phyloP scores from a whole-genome alignment of 2,797 vertebrate species.

The Myripristis jacobus region DNA sequence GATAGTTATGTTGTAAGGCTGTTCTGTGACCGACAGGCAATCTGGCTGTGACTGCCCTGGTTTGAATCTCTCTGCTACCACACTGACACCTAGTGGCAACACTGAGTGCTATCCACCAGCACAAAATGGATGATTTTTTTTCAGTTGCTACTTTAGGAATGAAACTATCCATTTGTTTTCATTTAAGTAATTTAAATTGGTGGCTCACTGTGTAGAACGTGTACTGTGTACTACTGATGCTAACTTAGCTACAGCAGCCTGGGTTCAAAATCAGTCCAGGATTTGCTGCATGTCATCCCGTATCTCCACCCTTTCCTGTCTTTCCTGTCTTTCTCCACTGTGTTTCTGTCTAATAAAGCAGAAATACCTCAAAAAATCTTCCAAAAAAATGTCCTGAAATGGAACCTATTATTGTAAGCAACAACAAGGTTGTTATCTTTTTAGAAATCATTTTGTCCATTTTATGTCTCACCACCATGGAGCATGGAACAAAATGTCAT shows the following conservation, averaged over 20 bases:
- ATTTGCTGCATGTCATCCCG: too few species aligned
- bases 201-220: too few species aligned
- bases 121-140: constrained; percentile 4
- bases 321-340: too few species aligned
- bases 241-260: too few species aligned
- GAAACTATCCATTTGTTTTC: constrained; percentile 13
- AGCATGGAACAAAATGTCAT: background rate
- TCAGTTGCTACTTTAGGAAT: constrained; percentile 28
- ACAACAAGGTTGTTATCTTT: background rate
- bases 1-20: constrained; percentile 14
- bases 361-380: too few species aligned
- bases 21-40: constrained; percentile 24
- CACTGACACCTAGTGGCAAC: constrained; percentile 72
- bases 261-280: too few species aligned
- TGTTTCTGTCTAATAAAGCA: too few species aligned
- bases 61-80: constrained; percentile 26
- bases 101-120: background rate
- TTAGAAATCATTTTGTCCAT: background rate
- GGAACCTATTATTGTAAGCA: background rate
- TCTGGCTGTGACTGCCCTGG: background rate
- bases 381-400: too few species aligned
- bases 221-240: too few species aligned
- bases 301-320: too few species aligned
- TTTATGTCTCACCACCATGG: background rate
- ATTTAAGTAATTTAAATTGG: too few species aligned